Percentiles rank a stretch among this genome's conserved stretches.
Evolutionary conservation across 2,113 vertebrate species (phyloP).

Genomic region (Gopherus flavomarginatus): DNA sequence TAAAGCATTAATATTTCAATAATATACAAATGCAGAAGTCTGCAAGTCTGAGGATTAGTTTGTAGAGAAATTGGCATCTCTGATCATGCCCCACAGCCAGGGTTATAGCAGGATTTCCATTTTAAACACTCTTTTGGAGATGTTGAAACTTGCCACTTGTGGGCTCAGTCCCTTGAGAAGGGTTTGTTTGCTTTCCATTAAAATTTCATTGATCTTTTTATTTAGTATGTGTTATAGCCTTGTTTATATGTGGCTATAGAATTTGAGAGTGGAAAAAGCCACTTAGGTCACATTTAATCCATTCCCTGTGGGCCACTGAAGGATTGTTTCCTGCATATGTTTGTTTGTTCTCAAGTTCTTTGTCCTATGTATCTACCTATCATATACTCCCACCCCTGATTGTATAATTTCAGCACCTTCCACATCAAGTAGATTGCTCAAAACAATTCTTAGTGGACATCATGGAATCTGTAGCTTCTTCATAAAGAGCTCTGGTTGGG

Average conservation of each 20-base stretch:
- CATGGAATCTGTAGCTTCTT: not conserved
- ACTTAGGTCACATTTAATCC: conserved; percentile 23
- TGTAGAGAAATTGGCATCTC: not conserved
- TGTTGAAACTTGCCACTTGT: conserved; percentile 3
- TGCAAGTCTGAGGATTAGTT: not conserved
- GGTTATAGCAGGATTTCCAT: not conserved
- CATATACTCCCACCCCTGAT: not conserved
- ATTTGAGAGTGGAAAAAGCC: conserved; percentile 46
- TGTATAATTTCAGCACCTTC: not conserved
- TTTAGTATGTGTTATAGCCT: conserved; percentile 24
- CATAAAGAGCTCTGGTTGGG: not conserved
- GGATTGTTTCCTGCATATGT: not conserved
- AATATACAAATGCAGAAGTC: accelerated
- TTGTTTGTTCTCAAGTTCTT: not conserved
- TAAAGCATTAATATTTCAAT: not conserved
- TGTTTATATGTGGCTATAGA: conserved; percentile 54
- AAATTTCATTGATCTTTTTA: conserved; percentile 53
- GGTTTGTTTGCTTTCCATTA: conserved; percentile 21
- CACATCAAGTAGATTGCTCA: not conserved
- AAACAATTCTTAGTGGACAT: not conserved
- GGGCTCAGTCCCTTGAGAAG: conserved; percentile 32
- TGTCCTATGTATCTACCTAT: not conserved
- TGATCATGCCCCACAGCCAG: not conserved
- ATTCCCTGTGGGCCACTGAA: conserved; percentile 1
- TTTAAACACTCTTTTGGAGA: not conserved